Base-by-base conservation (phyloP, 1,140 invertebrate genomes). In the Drosophila malerkotliana region DNA sequence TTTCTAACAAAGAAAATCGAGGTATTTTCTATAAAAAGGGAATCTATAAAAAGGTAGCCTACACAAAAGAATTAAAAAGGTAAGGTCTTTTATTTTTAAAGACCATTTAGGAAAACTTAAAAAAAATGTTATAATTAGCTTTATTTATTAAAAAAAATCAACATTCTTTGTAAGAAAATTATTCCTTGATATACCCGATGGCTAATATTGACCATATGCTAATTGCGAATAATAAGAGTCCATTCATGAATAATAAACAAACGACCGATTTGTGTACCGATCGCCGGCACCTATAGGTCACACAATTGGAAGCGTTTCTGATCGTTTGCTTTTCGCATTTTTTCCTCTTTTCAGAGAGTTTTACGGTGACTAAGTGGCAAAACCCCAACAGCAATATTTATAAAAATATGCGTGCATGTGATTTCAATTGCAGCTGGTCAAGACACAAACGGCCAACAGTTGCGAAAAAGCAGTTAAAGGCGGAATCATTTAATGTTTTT, bases 231-330 rank as follows among this genome's bases (percentile, higher is more conserved):
- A 69, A 71, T 71, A 48, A 15, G 44, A 69, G 64, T 26, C 64
- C 67, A 71, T 71, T 71, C 67, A 71, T 71, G 67, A 71, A 71
- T 71, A 71, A 71, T 69, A 71, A 71, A 71, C 67, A 71, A 69
- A 69, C 67, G 67, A 69, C 5, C 63, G 66, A 69, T 71, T 71
- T 71, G 67, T 69, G 64, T 49, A 52, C 15, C 32, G 64, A 71
- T 71, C 51, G 67, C 63, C 26, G 24, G 15, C 37, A 48, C 15
- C 67, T 18, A 57, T 69, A 69, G 67, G 67, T 71, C 67, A 71
- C 14, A 49, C 52, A 32, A 69, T 57, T 39, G 63, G 30, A 26
- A 32, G 21, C 21, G n/a, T 53, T 12, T 30, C 62, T 34, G 66
- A 69, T 69, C 66, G 66, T 56, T 39, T 69, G 18, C 37, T 62